A percentile compares a stretch with the other conserved stretches of the same genome.
Evolutionary conservation across 2,113 vertebrate genomes (phyloP).

Genomic region (Dryoscopus gambensis): DNA sequence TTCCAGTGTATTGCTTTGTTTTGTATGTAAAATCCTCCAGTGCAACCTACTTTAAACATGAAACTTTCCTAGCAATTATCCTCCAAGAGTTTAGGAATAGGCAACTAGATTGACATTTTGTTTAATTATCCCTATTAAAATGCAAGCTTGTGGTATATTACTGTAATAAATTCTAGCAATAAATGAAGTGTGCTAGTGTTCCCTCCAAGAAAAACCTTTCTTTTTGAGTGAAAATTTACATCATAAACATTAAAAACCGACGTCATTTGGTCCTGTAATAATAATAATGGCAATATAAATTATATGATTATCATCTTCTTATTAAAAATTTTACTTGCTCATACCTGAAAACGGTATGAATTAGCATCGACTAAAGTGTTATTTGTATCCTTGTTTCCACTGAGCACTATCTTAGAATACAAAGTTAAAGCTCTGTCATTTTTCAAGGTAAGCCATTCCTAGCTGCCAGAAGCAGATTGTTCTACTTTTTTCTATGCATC

Average conservation of each 20-base stretch:
- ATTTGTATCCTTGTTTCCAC: background rate
- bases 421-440: background rate
- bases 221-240: background rate
- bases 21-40: background rate
- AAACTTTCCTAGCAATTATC: background rate
- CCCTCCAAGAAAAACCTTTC: background rate
- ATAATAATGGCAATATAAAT: slow-evolving; percentile 5
- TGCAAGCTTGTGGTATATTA: background rate
- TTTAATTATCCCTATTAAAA: slow-evolving; percentile 30
- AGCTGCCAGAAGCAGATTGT: background rate
- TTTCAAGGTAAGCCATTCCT: background rate
- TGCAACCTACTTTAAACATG: background rate
- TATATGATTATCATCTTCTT: background rate
- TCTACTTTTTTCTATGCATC: background rate
- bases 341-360: background rate
- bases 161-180: slow-evolving; percentile 19
- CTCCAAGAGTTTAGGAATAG: background rate
- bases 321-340: background rate
- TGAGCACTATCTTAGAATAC: background rate
- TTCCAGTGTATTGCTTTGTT: background rate
- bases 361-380: background rate
- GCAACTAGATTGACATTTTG: slow-evolving; percentile 33
- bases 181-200: background rate
- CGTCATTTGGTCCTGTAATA: background rate
- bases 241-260: background rate